Evolutionary conservation across 2,113 vertebrate genomes (phyloP), one percentile per base, ranked within the genome.

Genomic region (Carassius carassius): DNA sequence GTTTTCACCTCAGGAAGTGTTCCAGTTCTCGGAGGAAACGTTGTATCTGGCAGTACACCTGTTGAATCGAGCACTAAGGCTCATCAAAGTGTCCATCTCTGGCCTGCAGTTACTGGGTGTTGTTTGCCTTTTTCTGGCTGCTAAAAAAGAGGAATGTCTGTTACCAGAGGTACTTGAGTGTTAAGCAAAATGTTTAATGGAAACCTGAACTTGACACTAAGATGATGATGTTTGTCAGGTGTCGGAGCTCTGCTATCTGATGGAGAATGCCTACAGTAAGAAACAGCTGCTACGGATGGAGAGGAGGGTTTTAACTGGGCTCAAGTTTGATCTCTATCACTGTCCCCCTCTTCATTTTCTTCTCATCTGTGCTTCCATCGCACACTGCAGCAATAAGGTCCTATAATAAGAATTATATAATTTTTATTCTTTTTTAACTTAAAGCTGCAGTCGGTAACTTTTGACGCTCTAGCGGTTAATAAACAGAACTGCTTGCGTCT

Each of bases 101-200:
- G 92, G 90, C 82, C 90, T 98, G 84, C 96, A 98, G 92, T 93
- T 98, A 75, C 92, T 97, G 1, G 95, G 95, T 0, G 86, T 95
- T 86, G 93, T 96, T 69, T 97, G 96, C 86, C 93, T 97, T 81
- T 97, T 96, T 81, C 84, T 97, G 14, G 95, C 96, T 0, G 96
- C 95, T 79, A 97, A 97, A 81, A 93, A 96, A 86, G 96, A 97
- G 77, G 96, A 96, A 86, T 93, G 92, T 60, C 88, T 93, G 19
- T 91, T 96, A 3, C 96, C 97, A 6, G 94, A 96, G 95, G 96
- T 96, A 90, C 3, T 21, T 11, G 0, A 11, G 54, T 13, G 0
- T 32, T 32, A 17, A 41, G 16, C 25, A 2, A 25, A 17, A 16
- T 16, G 54, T 23, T 9, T 41, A 25, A 21, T 19, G 32, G 4